Evolutionary conservation across 2,797 vertebrate species (phyloP).

Genomic region (Urosaurus nigricauda): DNA sequence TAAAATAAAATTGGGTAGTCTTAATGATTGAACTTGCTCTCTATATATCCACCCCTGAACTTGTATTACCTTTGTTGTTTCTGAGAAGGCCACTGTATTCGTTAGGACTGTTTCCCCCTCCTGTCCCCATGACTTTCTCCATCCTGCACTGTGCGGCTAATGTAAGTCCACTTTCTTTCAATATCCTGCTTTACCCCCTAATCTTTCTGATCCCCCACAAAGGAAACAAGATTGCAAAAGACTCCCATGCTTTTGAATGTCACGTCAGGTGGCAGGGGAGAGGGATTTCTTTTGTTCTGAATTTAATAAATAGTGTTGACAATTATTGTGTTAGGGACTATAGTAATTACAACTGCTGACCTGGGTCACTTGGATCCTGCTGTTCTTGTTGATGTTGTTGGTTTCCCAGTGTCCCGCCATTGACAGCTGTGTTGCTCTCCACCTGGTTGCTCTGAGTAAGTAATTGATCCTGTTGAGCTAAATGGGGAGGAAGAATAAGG

Average conservation of each 20-base stretch:
- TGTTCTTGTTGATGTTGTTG: constrained; percentile 54
- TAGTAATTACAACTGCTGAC: constrained; percentile 61
- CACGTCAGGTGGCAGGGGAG: constrained; percentile 9
- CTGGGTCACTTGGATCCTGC: constrained; percentile 68
- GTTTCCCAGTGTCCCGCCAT: constrained; percentile 19
- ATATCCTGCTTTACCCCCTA: constrained; percentile 27
- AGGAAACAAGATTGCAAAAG: constrained; percentile 26
- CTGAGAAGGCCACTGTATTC: background rate
- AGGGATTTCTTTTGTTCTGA: constrained; percentile 35
- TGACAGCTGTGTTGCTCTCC: constrained; percentile 75
- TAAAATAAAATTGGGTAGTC: too few relatives aligned
- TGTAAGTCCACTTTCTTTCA: constrained; percentile 5
- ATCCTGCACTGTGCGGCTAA: background rate
- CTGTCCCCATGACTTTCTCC: background rate
- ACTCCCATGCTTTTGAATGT: background rate
- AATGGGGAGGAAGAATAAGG: constrained; percentile 22
- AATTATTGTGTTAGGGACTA: constrained; percentile 17
- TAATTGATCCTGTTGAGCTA: constrained; percentile 68
- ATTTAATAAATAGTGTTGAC: constrained; percentile 25
- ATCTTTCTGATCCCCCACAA: background rate
- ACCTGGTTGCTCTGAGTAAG: constrained; percentile 76
- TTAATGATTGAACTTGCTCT: too few relatives aligned
- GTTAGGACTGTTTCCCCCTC: background rate
- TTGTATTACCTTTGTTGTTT: background rate
- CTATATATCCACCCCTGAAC: background rate